Evolutionary conservation across 2,888 invertebrate genomes (phyloP).

Genomic region (Parnassius glacialis): DNA sequence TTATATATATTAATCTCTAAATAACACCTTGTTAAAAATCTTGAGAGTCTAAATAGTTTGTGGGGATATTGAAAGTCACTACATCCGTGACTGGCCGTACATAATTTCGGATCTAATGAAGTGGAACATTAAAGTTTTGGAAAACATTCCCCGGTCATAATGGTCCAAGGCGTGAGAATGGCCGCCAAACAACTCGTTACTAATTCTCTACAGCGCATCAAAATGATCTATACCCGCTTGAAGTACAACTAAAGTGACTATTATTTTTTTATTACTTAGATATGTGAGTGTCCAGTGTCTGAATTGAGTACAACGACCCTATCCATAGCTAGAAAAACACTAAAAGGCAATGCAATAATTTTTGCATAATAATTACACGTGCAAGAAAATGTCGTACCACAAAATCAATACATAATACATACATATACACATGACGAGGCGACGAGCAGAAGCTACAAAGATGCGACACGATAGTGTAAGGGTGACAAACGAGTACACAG

Average conservation of each 20-base stretch:
- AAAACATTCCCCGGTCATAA: conserved; percentile 37
- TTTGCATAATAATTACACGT: background rate
- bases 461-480: too few relatives aligned
- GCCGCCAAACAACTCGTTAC: conserved; percentile 51
- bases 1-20: too few relatives aligned
- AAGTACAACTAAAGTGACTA: conserved; percentile 34
- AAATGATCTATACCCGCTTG: conserved; percentile 40
- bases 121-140: conserved; percentile 42
- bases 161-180: conserved; percentile 53
- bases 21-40: too few relatives aligned
- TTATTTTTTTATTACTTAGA: conserved; percentile 26
- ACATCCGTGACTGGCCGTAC: conserved; percentile 5
- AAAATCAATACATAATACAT: too few relatives aligned
- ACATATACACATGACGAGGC: too few relatives aligned
- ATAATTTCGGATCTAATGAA: conserved; percentile 27
- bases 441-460: too few relatives aligned
- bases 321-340: conserved; percentile 1
- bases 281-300: conserved; percentile 15
- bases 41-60: too few relatives aligned
- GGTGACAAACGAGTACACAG: too few relatives aligned
- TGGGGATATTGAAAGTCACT: background rate
- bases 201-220: conserved; percentile 64
- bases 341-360: conserved; percentile 4
- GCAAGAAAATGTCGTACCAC: background rate
- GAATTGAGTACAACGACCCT: conserved; percentile 17